Evolutionary conservation across 2,797 vertebrate genomes (phyloP).

Genomic region (Picus viridis): DNA sequence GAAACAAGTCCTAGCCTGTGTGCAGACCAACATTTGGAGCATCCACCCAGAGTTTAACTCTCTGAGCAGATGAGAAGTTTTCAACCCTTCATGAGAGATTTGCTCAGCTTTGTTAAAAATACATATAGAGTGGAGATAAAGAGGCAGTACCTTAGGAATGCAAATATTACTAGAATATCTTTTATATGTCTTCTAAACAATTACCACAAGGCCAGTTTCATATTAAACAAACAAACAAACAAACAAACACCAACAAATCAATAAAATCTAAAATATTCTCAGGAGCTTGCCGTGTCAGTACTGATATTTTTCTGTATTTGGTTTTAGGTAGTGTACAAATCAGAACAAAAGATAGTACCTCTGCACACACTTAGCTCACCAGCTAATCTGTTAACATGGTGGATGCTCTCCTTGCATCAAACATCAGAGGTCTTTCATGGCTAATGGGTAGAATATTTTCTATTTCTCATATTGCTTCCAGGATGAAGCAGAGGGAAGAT

Average conservation of each 20-base stretch:
- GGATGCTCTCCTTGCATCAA: neutral
- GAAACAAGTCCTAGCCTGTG: neutral
- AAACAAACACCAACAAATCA: neutral
- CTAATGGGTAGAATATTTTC: constrained; percentile 36
- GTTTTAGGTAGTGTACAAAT: neutral
- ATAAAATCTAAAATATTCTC: neutral
- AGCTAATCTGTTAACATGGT: constrained; percentile 10
- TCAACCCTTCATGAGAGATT: neutral
- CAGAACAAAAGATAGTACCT: neutral
- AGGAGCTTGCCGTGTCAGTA: neutral
- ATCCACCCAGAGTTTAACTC: neutral
- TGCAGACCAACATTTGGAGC: neutral
- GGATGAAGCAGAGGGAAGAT: neutral
- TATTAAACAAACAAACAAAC: too few species aligned
- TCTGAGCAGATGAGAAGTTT: neutral
- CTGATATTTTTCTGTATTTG: neutral
- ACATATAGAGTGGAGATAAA: neutral
- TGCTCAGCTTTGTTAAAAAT: neutral
- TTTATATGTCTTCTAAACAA: neutral
- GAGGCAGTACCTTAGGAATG: neutral
- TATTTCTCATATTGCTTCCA: neutral
- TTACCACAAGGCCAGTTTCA: neutral
- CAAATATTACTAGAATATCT: neutral
- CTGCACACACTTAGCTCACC: neutral
- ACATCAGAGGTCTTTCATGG: neutral